phyloP scores from a whole-genome alignment of 2,113 vertebrate species.

The Pseudois nayaur region DNA sequence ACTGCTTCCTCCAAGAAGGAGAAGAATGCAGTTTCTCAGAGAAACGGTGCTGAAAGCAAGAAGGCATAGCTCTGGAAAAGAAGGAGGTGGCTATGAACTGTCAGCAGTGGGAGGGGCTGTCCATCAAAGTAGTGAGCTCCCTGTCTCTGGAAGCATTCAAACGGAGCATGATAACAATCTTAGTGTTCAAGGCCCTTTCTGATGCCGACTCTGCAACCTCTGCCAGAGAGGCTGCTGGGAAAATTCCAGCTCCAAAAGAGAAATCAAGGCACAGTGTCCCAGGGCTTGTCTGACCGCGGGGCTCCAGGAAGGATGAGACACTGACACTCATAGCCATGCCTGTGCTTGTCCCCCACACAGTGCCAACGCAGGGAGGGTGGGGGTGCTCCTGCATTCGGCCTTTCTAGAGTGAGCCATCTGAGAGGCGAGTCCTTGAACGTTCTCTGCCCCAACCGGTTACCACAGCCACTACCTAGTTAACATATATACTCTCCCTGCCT shows the following conservation, averaged over 20 bases:
- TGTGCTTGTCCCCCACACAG: not conserved
- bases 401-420: not conserved
- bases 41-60: not conserved
- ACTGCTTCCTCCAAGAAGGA: not conserved
- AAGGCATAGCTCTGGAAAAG: not conserved
- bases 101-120: not conserved
- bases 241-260: not conserved
- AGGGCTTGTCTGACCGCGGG: not conserved
- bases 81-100: not conserved
- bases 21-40: not conserved
- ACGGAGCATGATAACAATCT: not conserved
- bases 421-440: not conserved
- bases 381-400: not conserved
- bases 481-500: no score
- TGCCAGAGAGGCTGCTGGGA: not conserved
- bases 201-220: not conserved
- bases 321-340: rapidly evolving
- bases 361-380: not conserved
- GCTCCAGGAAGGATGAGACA: not conserved
- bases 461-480: not conserved
- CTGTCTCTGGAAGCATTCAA: not conserved
- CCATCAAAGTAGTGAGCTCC: not conserved
- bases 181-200: not conserved
- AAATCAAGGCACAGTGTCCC: not conserved
- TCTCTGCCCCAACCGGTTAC: not conserved